phyloP scores from a whole-genome alignment of 2,888 invertebrate species.

The Plagiodera versicolora region DNA sequence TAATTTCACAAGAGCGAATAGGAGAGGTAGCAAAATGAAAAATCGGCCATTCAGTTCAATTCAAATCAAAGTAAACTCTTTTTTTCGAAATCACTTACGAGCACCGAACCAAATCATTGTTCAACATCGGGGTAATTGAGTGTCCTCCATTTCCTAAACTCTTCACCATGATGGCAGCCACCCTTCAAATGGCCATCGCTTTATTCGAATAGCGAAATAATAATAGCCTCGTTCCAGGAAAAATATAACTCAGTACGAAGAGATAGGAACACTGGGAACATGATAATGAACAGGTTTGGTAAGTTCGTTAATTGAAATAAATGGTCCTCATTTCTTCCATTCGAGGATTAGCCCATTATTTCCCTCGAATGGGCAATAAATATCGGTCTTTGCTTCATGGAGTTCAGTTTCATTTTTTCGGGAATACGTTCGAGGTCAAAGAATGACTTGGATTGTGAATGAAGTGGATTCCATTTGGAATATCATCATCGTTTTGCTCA shows the following conservation, averaged over 20 bases:
- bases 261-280: slow-evolving; percentile 17
- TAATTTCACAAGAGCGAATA: no score
- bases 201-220: slow-evolving; percentile 16
- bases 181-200: slow-evolving; percentile 1
- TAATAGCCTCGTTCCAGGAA: neutral
- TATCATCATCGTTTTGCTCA: no score
- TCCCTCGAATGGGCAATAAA: slow-evolving; percentile 23
- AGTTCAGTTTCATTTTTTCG: neutral
- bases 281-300: slow-evolving; percentile 28
- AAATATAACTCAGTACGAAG: slow-evolving; percentile 2
- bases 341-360: slow-evolving; percentile 23
- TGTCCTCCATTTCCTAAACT: no score
- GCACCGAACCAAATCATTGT: no score
- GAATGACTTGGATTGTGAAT: no score
- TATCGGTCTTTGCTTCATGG: slow-evolving; percentile 4
- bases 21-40: no score
- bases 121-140: no score
- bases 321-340: slow-evolving; percentile 24
- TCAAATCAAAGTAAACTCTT: no score
- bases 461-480: no score
- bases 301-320: slow-evolving; percentile 26
- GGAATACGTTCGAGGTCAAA: neutral
- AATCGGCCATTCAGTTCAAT: no score
- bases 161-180: neutral
- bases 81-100: no score